Base-by-base conservation (phyloP, 1,140 invertebrate species). In the Calosoma granatense region DNA sequence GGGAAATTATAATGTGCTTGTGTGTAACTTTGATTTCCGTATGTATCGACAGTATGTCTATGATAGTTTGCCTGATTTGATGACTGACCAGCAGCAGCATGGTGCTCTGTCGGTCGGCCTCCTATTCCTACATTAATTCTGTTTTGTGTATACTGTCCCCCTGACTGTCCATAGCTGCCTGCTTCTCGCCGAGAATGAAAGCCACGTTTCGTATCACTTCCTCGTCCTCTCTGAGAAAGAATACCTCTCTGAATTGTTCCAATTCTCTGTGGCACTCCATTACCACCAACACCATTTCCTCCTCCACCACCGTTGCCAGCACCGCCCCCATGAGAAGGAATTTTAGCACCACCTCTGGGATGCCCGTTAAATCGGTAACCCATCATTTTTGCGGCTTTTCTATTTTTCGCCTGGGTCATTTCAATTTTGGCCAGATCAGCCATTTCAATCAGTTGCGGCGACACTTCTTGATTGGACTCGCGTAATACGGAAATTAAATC, bases 401-500 rank as follows among this genome's bases (percentile, higher is more conserved):
- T 6, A 17, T 47, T 47, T 17, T 47, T 47, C 9, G 9, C 6
- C 6, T 12, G 9, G 9, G 9, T 9, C 6, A 47, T 6, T 47
- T 47, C 41, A 17, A 17, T 4, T 47, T 47, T 47, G 17, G 41
- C 41, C 17, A 47, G 15, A 47, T 47, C 41, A 22, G 74, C 74
- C 61, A 78, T 70, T 59, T 78, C 76, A 19, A 67, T 66, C 4
- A 82, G 64, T 65, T 78, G 77, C 0, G 78, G 78, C 14, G 15
- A 52, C 63, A 68, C 67, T 64, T 88, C 84, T 79, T 98, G 95
- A 66, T 96, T 96, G 54, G 94, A 94, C 80, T 98, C 94, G 71
- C 82, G 80, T 20, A 98, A 78, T 1, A 98, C 94, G 65, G 86
- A 84, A 12, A 98, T 84, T 47, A 98, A 78, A 70, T 97, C 93